Base-by-base conservation (phyloP, 2,797 vertebrate genomes). In the Coreius guichenoti region DNA sequence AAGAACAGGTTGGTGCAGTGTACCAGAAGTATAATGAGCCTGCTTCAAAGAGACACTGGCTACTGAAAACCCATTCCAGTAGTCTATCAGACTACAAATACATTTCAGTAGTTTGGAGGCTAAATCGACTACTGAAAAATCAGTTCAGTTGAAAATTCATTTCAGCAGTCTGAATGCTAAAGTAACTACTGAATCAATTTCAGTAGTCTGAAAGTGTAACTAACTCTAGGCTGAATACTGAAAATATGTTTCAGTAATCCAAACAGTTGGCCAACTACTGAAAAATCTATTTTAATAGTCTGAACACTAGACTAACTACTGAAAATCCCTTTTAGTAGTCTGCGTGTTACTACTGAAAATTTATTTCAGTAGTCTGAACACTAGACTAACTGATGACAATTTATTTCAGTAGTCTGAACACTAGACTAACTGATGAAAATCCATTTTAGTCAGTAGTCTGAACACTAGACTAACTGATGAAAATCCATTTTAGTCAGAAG, bases 1-100 rank as follows among this genome's bases (percentile, higher is more conserved):
- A 51, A 77, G n/a, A 49, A 84, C 83, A 78, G 75, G 49, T 54
- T 76, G 72, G 72, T 76, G 21, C 70, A 36, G 81, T 51, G 58
- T 76, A 36, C 45, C 23, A 26, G 39, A 43, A 36, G 8, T 36
- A 68, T 76, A 54, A 76, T 54, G 16, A 76, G 70, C 23, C 23
- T 76, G 8, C 54, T 49, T 26, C 23, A 51, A 67, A 76, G 29
- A 73, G 14, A 43, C 5, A 23, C n/a, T 1, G 8, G 45, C n/a
- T 82, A 70, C 77, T 80, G 58, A 79, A 80, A 80, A 67, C 26
- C 26, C 3, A 29, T 63, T 79, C 5, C n/a, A 63, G n/a, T 45
- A 13, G 56, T 78, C 56, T 23, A 12, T 63, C 26, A 79, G 43
- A 63, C 76, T 63, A 63, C 54, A 61, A 65, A 79, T 65, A 26